Evolutionary conservation across 2,888 invertebrate species (phyloP).

Genomic region (Coelopa pilipes): DNA sequence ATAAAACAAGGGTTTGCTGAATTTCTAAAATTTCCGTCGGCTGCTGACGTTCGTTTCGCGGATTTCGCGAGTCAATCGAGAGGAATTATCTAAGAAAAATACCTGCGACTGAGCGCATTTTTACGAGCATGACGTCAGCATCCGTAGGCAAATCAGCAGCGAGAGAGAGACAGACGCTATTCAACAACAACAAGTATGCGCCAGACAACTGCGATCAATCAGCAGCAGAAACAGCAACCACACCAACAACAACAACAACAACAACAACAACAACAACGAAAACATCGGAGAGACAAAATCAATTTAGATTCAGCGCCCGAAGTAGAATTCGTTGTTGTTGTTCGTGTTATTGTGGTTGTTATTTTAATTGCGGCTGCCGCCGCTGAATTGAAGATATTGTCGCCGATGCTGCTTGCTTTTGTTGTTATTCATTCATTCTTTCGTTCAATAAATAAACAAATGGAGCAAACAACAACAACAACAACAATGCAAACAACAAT

Average conservation of each 20-base stretch:
- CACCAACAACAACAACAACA: conserved; percentile 19
- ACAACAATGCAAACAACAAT: no score
- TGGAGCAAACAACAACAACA: no score
- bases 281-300: neutral
- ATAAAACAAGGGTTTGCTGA: no score
- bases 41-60: neutral
- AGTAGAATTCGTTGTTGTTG: no score
- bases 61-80: neutral
- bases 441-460: neutral
- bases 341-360: no score
- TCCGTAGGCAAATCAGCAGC: neutral
- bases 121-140: conserved; percentile 16
- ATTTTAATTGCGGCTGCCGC: no score
- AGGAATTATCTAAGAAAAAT: neutral
- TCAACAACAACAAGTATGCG: neutral
- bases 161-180: neutral
- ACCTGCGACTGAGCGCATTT: no score
- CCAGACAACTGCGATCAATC: neutral
- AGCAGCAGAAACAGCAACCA: conserved; percentile 28
- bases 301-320: neutral
- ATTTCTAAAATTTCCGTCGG: no score
- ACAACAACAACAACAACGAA: conserved; percentile 23
- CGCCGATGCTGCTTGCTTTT: no score
- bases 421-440: no score
- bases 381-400: no score